Evolutionary conservation across 92 coral and sea anemone genomes (phyloP), one percentile per base, ranked within the genome.

Genomic region (Umimayanthus kanabou): DNA sequence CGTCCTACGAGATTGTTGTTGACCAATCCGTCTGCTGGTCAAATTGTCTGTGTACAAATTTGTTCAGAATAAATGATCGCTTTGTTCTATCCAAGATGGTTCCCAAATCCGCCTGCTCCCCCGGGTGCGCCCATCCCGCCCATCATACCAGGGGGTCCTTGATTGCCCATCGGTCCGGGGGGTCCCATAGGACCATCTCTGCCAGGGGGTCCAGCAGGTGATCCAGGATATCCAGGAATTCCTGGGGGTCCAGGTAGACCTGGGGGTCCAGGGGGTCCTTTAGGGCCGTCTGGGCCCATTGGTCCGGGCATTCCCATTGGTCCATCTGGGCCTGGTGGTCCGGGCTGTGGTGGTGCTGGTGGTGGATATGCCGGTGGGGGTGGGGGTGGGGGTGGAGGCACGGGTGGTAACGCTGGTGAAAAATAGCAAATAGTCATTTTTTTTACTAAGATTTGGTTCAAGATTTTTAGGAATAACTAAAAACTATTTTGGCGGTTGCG

Each of bases 241-340:
- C 99, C 99, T 20, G 98, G 97, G 13, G 97, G 98, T 76, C 99
- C 99, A 49, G 97, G 97, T 13, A 92, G 94, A 22, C 99, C 99
- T 16, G 99, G 95, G 42, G 95, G 98, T 79, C 99, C 99, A 66
- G 96, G 95, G 73, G 99, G 99, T 64, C 99, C 99, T 80, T 97
- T 97, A 0, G 99, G 99, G 80, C 99, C 99, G 65, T 97, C 95
- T 1, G 99, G 99, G 69, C 99, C 99, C 42, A 69, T 89, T 72
- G 97, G 96, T 77, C 99, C 99, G 49, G 99, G 94, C 73, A 91
- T 80, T 13, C 99, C 99, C 96, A 94, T 92, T 22, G 96, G 97
- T 88, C 99, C 99, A 69, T 97, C 99, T 18, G 94, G 94, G 65
- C 99, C 99, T 1, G 95, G 95, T 15, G 99, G 99, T 1, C 99